A percentile compares a stretch with the other conserved stretches of the same genome.
Evolutionary conservation across 2,888 invertebrate species (phyloP).

Genomic region (Adelognathus sp.): DNA sequence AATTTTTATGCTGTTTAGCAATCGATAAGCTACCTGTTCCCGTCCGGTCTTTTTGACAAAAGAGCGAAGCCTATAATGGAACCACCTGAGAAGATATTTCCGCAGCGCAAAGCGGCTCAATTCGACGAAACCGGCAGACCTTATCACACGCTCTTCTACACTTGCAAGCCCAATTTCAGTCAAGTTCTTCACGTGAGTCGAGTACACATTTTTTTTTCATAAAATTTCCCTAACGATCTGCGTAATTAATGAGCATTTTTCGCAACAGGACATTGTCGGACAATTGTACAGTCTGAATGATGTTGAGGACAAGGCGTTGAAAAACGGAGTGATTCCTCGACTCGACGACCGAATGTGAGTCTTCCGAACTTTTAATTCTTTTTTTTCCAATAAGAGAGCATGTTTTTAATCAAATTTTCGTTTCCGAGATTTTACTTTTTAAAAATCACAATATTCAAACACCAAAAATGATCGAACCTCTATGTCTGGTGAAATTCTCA

Average conservation of each 20-base stretch:
- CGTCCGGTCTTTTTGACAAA: conserved; percentile 94
- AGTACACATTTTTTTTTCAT: conserved; percentile 5
- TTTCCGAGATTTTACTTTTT: conserved; percentile 65
- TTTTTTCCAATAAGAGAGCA: not conserved
- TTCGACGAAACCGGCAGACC: conserved; percentile 96
- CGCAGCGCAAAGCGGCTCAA: conserved; percentile 91
- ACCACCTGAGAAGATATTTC: conserved; percentile 93
- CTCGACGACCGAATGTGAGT: conserved; percentile 84
- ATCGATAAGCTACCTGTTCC: conserved; percentile 94
- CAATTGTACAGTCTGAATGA: conserved; percentile 86
- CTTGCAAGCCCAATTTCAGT: conserved; percentile 93
- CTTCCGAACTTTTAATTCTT: conserved; percentile 10
- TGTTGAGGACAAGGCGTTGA: conserved; percentile 88
- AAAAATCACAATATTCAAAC: no score
- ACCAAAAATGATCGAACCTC: no score
- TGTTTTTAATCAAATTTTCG: conserved; percentile 77
- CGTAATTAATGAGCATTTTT: conserved; percentile 45
- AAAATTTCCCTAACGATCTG: not conserved
- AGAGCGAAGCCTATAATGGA: conserved; percentile 95
- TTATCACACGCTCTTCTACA: conserved; percentile 95
- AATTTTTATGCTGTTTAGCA: conserved; percentile 53
- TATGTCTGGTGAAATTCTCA: no score
- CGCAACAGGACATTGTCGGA: conserved; percentile 87
- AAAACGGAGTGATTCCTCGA: conserved; percentile 85
- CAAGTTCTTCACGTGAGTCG: conserved; percentile 89